Evolutionary conservation across 2,113 vertebrate species (phyloP).

Genomic region (Laterallus jamaicensis): DNA sequence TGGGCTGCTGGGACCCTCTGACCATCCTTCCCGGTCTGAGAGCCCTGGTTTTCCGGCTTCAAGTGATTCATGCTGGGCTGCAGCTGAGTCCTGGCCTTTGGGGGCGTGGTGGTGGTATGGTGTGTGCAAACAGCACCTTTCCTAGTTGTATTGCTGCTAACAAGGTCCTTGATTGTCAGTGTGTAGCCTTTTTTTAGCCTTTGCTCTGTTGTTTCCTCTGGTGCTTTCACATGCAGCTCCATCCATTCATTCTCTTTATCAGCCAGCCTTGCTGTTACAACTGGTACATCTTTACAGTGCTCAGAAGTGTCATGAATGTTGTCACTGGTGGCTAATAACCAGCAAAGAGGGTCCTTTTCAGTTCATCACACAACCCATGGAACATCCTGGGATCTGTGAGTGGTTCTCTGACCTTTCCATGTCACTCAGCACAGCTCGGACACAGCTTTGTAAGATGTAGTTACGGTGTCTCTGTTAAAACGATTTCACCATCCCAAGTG

Average conservation of each 20-base stretch:
- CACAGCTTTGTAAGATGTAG: not conserved
- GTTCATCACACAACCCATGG: not conserved
- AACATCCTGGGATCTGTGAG: not conserved
- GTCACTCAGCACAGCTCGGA: not conserved
- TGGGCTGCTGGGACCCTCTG: not conserved
- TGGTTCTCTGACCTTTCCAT: not conserved
- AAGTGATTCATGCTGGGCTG: not conserved
- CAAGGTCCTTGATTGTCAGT: not conserved
- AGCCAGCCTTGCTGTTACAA: not conserved
- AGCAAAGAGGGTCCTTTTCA: not conserved
- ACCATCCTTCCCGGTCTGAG: not conserved
- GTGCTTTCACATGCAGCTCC: not conserved
- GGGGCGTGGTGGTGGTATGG: no score
- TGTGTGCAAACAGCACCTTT: not conserved
- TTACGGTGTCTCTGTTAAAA: not conserved
- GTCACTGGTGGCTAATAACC: not conserved
- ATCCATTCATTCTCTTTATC: not conserved
- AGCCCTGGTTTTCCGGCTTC: accelerated
- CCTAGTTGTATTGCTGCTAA: not conserved
- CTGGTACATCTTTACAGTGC: not conserved
- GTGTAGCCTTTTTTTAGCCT: not conserved
- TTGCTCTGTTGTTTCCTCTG: not conserved
- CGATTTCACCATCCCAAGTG: not conserved
- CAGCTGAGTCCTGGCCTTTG: not conserved
- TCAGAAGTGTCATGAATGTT: not conserved